Evolutionary conservation across 2,113 vertebrate genomes (phyloP).

Genomic region (Agapornis roseicollis): DNA sequence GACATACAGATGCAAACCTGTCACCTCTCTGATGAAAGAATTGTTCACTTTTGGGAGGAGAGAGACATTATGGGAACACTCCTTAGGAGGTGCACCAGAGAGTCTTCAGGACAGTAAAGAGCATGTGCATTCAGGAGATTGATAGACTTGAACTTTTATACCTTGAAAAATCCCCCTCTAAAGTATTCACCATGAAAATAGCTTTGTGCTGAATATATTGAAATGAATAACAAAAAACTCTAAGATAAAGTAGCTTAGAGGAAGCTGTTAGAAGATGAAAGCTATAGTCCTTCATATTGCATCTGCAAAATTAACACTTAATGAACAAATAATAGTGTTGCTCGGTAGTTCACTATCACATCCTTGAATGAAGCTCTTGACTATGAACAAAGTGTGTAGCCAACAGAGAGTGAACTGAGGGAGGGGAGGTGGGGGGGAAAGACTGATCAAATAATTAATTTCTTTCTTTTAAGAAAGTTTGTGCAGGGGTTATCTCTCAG

Average conservation of each 20-base stretch:
- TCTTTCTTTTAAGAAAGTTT: background rate
- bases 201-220: background rate
- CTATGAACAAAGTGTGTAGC: background rate
- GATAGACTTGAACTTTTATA: background rate
- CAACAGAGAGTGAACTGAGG: background rate
- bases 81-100: background rate
- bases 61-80: background rate
- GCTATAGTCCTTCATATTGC: background rate
- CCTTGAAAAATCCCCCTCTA: background rate
- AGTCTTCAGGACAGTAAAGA: background rate
- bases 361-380: background rate
- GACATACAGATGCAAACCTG: rapidly evolving
- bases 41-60: background rate
- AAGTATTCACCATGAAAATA: background rate
- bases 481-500: background rate
- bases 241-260: background rate
- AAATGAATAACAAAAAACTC: background rate
- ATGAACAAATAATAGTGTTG: background rate
- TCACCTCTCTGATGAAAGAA: background rate
- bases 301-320: background rate
- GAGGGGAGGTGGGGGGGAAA: background rate
- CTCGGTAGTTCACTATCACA: background rate
- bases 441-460: background rate
- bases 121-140: background rate
- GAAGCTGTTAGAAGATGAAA: background rate